Base-by-base conservation (phyloP, 1,140 invertebrate genomes). In the Drosophila bipectinata region DNA sequence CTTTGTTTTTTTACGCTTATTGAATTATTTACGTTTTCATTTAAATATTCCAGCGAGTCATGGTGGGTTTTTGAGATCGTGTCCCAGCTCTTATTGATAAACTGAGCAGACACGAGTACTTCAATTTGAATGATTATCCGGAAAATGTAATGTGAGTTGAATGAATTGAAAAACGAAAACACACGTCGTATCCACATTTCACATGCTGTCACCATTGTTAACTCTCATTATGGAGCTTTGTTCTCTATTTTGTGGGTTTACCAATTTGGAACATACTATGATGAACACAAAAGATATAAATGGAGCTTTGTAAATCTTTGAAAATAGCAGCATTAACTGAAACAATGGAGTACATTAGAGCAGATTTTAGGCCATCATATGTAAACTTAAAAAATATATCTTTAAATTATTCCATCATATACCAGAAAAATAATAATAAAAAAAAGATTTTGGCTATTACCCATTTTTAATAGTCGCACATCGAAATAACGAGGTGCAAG, bases 361-460 rank as follows among this genome's bases (percentile, higher is more conserved):
- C 0, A 10, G 0, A 3, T 34, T 34, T 34, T 8, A 34, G 9
- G 8, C 1, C 32, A 9, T 9, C 2, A 10, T 9, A 9, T 34
- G 1, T 9, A 2, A 54, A 58, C 57, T 9, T 21, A 21, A 21
- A 21, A 21, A 21, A 3, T 3, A 21, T 21, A 21, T 28, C 26
- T 28, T 28, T 6, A 6, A 28, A 5, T 6, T 28, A 28, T 28
- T 3, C 21, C 21, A 21, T 21, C 21, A 21, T 28, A 28, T 28
- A 1, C 26, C 4, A 4, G 1, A 5, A 28, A 28, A 28, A 28
- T 28, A 28, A 28, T 28, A 28, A 18, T 18, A 18, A 1, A 2
- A 28, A 28, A 28, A 28, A 66, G 72, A 60, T 81, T 67, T 72
- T 63, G 45, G 12, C 32, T 53, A 73, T 60, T 72, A 72, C 61